Base-by-base conservation (phyloP, 1,140 invertebrate species). In the Atta colombica region DNA sequence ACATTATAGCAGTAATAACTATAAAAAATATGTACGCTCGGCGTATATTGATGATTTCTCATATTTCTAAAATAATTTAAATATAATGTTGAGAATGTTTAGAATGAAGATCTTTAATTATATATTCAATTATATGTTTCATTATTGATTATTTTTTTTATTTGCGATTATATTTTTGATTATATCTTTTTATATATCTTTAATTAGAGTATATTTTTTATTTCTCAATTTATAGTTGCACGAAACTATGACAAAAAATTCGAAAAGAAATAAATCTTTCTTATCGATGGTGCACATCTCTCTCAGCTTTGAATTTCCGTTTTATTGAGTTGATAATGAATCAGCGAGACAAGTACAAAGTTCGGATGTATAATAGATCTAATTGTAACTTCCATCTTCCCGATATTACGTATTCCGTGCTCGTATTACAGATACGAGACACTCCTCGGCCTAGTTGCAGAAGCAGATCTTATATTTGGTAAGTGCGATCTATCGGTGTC, bases 401-500 rank as follows among this genome's bases (percentile, higher is more conserved):
- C 31, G 4, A 16, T 31, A 78, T 90, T 87, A 84, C 3, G 14
- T 82, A 90, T 89, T 90, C 87, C 7, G 25, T 28, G 35, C 84
- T 71, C 85, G 85, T 18, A 4, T 58, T 80, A 78, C 39, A 61
- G 78, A 81, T 63, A 78, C 85, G 65, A 86, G 39, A 81, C 65
- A 51, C 65, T 71, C 63, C 77, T 71, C 21, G 49, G 39, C 60
- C 81, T 86, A 55, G 25, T 78, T 69, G 60, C 75, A 58, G 65
- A 81, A 69, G n/a, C 31, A 51, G 53, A 39, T 69, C 53, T 81
- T 39, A 28, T 66, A 80, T 80, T 81, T 86, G 61, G 74, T 78
- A 77, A 66, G 82, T 49, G 63, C 82, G 49, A 77, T 77, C 21
- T 85, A 55, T 85, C 82, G 74, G 18, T 10, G 14, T 58, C 45